These are phyloP conservation scores for Holcopasites calliopsidis DNA, from an alignment of 1,140 invertebrate genomes.

Conservation along the genomic window DNA sequence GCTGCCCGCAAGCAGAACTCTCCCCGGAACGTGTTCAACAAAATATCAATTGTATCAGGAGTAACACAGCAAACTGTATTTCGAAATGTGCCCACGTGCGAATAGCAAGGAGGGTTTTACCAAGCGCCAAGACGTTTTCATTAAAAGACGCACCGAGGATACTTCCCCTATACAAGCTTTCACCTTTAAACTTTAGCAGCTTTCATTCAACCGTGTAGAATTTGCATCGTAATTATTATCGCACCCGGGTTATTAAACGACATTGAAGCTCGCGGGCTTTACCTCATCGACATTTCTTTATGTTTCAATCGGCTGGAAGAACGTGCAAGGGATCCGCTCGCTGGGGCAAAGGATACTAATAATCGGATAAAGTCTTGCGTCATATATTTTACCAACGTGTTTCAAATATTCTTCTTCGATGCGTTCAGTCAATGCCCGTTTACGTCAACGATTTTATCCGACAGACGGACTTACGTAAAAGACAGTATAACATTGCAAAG, in stretches of 20 bases:
- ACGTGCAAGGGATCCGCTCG: not conserved
- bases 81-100: too few species aligned
- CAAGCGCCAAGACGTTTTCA: not conserved
- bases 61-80: too few species aligned
- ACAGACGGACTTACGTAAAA: not conserved
- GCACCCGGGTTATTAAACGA: not conserved
- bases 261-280: not conserved
- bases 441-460: conserved; percentile 1
- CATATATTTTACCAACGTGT: not conserved
- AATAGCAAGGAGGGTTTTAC: too few species aligned
- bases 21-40: too few species aligned
- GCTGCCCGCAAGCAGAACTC: too few species aligned
- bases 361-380: not conserved
- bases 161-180: not conserved
- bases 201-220: not conserved
- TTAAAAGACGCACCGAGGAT: not conserved
- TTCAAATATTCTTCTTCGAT: not conserved
- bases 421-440: not conserved
- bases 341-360: too few species aligned
- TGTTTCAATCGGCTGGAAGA: not conserved
- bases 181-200: conserved; percentile 18
- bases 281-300: not conserved
- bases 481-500: not conserved
- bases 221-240: not conserved
- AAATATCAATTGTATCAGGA: too few species aligned